Evolutionary conservation across 2,888 invertebrate genomes (phyloP).

Genomic region (Seladonia tumulorum): DNA sequence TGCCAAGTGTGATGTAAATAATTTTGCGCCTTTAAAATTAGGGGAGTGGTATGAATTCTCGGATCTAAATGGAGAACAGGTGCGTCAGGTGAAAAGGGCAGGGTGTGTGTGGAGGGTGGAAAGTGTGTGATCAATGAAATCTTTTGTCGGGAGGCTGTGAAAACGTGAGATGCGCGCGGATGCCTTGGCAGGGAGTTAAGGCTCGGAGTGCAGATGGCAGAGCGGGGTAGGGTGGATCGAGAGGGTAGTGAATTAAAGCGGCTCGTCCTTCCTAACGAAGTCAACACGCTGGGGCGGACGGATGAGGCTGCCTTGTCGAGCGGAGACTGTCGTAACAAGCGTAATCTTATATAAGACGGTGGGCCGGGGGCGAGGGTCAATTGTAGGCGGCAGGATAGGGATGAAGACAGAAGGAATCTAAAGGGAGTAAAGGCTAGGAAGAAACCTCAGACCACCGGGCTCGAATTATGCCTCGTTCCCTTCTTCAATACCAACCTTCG

Average conservation of each 20-base stretch:
- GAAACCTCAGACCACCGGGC: constrained; percentile 70
- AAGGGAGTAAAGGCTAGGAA: constrained; percentile 54
- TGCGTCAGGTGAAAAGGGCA: constrained; percentile 4
- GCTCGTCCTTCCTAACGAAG: constrained; percentile 79
- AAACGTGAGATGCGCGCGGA: constrained; percentile 44
- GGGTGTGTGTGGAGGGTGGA: not conserved
- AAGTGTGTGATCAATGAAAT: constrained; percentile 32
- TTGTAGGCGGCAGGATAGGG: constrained; percentile 66
- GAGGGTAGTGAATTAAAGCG: constrained; percentile 78
- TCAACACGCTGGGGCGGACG: constrained; percentile 74
- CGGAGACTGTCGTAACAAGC: constrained; percentile 80
- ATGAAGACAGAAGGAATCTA: constrained; percentile 44
- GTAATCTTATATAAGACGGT: constrained; percentile 79
- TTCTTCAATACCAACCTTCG: constrained; percentile 39
- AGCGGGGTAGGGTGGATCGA: constrained; percentile 43
- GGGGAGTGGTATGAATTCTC: not conserved
- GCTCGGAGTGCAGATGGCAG: constrained; percentile 56
- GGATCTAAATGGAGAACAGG: not conserved
- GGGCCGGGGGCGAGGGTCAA: constrained; percentile 65
- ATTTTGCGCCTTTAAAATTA: not conserved
- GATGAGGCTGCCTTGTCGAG: constrained; percentile 71
- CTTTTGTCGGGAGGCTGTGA: constrained; percentile 28
- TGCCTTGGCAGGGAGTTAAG: constrained; percentile 51
- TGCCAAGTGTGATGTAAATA: not conserved
- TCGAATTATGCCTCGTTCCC: constrained; percentile 70